A percentile compares a stretch with the other conserved stretches of the same genome.
Conservation (phyloP, 2,113 vertebrate genomes). For the Tinamus guttatus region DNA sequence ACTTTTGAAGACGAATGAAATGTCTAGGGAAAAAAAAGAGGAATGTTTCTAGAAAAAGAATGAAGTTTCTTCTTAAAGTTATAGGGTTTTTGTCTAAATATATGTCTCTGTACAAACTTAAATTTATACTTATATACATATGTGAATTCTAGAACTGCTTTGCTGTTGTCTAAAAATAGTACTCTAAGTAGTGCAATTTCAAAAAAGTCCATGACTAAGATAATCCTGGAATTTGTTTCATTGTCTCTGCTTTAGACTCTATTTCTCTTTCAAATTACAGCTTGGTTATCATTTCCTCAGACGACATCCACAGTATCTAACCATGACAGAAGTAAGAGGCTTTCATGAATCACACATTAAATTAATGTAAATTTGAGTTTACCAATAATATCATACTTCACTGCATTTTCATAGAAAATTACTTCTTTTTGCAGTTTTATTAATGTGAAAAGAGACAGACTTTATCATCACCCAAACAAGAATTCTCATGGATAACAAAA, state of each 20-base stretch:
- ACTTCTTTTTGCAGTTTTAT: not conserved
- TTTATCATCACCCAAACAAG: not conserved
- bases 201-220: not conserved
- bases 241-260: not conserved
- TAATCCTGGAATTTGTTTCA: not conserved
- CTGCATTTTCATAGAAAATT: not conserved
- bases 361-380: not conserved
- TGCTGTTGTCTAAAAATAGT: not conserved
- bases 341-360: not conserved
- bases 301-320: not conserved
- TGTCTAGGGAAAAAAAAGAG: not conserved
- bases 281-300: not conserved
- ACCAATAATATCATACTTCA: not conserved
- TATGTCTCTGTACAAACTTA: fast-evolving
- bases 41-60: not conserved
- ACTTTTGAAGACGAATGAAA: not conserved
- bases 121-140: fast-evolving
- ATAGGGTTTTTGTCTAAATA: not conserved
- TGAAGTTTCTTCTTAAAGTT: not conserved
- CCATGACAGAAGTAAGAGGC: not conserved
- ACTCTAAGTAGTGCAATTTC: not conserved
- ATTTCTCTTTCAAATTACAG: not conserved
- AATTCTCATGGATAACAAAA: not conserved
- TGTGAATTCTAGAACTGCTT: not conserved
- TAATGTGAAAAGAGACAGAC: not conserved